phyloP scores from a whole-genome alignment of 2,797 vertebrate species.

The Urophycis tenuis region DNA sequence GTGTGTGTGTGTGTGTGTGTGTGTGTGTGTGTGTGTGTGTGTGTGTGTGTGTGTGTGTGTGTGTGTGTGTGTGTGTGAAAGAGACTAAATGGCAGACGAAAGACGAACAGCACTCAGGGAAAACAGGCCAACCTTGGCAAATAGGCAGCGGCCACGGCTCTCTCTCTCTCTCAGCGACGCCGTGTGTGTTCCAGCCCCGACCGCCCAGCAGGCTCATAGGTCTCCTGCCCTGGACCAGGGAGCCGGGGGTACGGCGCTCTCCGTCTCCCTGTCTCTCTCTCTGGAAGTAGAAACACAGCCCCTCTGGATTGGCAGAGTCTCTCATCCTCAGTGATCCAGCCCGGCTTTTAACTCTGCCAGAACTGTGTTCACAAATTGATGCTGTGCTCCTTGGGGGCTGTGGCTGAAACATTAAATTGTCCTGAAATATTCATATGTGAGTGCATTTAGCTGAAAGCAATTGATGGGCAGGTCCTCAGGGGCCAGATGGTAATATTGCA shows the following conservation, averaged over 20 bases:
- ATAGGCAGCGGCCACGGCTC: conserved; percentile 37
- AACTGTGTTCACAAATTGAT: conserved; percentile 84
- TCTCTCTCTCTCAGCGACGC: neutral
- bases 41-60: conserved; percentile 14
- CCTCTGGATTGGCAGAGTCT: conserved; percentile 72
- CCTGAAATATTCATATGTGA: conserved; percentile 99
- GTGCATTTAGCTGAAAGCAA: conserved; percentile 99
- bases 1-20: conserved; percentile 8
- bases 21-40: conserved; percentile 7
- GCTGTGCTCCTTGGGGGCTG: conserved; percentile 84
- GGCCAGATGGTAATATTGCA: conserved; percentile 73
- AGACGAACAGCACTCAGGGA: conserved; percentile 44
- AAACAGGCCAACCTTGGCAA: conserved; percentile 49
- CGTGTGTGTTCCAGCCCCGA: neutral
- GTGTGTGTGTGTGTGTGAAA: conserved; percentile 23
- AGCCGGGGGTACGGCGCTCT: conserved; percentile 18
- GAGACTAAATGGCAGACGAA: conserved; percentile 45
- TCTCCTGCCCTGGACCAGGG: neutral
- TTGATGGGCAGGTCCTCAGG: conserved; percentile 89
- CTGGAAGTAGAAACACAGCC: conserved; percentile 35
- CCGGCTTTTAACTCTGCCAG: conserved; percentile 92
- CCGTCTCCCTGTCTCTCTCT: conserved; percentile 35
- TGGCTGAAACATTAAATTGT: conserved; percentile 98
- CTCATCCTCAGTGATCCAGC: conserved; percentile 89
- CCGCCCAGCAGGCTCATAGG: neutral